These are phyloP conservation scores for Camponotus vicinus DNA, from an alignment of 1,140 invertebrate species.

Conservation along the genomic window DNA sequence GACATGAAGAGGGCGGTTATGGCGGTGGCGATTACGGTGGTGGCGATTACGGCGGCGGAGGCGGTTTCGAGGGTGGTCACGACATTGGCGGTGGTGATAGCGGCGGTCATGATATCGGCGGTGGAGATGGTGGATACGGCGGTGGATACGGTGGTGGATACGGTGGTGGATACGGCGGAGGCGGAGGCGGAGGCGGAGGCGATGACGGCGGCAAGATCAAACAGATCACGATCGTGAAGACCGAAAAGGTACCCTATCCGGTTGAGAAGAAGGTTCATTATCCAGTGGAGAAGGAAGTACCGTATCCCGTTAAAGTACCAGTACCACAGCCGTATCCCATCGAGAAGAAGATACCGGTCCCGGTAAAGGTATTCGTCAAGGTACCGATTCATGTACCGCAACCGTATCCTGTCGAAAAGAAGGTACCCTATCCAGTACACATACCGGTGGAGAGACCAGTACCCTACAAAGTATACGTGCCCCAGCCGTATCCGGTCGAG, in stretches of 20 bases:
- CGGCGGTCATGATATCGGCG: slow-evolving; percentile 65
- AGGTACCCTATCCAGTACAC: slow-evolving; percentile 90
- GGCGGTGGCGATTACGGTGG: slow-evolving; percentile 68
- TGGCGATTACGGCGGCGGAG: slow-evolving; percentile 24
- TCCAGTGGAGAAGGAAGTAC: slow-evolving; percentile 88
- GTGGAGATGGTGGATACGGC: slow-evolving; percentile 72
- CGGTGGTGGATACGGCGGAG: slow-evolving; percentile 20
- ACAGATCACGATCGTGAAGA: slow-evolving; percentile 88
- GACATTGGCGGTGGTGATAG: slow-evolving; percentile 28
- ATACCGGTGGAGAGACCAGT: slow-evolving; percentile 90
- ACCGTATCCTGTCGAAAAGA: slow-evolving; percentile 90
- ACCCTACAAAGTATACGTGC: slow-evolving; percentile 89
- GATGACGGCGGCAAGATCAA: slow-evolving; percentile 82
- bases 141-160: slow-evolving; percentile 68
- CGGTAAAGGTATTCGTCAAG: slow-evolving; percentile 90
- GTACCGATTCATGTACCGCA: slow-evolving; percentile 89
- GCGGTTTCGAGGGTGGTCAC: neutral
- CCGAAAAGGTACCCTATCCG: slow-evolving; percentile 87
- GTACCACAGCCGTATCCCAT: slow-evolving; percentile 89
- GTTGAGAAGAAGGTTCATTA: slow-evolving; percentile 90
- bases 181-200: slow-evolving; percentile 24
- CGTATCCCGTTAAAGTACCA: slow-evolving; percentile 88
- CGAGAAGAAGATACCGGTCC: slow-evolving; percentile 89
- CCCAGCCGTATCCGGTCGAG: slow-evolving; percentile 86
- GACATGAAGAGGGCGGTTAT: slow-evolving; percentile 66